These are phyloP conservation scores for Parnassius glacialis DNA, from an alignment of 2,888 invertebrate genomes.

Conservation along the genomic window DNA sequence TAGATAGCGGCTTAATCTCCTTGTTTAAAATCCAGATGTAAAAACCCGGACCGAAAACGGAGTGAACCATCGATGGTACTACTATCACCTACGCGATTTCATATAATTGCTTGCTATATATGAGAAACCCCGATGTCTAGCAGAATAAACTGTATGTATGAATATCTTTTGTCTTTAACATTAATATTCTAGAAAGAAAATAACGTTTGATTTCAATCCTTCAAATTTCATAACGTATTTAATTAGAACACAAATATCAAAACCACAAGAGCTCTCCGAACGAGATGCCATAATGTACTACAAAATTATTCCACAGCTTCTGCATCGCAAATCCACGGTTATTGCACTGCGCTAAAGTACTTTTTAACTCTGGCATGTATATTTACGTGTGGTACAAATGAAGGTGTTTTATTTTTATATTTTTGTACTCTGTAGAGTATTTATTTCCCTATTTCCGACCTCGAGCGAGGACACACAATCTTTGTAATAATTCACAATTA, in stretches of 20 bases:
- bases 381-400: constrained; percentile 60
- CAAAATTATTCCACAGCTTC: constrained; percentile 58
- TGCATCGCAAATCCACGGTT: constrained; percentile 54
- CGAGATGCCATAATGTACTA: constrained; percentile 73
- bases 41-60: too few species aligned
- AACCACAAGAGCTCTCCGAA: constrained; percentile 40
- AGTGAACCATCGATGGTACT: too few species aligned
- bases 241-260: constrained; percentile 46
- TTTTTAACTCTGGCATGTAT: constrained; percentile 45
- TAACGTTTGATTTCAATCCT: not conserved
- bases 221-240: not conserved
- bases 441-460: constrained; percentile 1
- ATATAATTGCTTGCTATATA: too few species aligned
- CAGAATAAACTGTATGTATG: too few species aligned
- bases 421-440: not conserved
- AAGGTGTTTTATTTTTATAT: constrained; percentile 34
- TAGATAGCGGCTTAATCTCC: too few species aligned
- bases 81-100: too few species aligned
- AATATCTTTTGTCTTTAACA: not conserved
- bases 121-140: too few species aligned
- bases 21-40: too few species aligned
- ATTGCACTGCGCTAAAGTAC: constrained; percentile 41
- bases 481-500: constrained; percentile 21
- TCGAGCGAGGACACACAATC: constrained; percentile 2
- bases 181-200: not conserved